phyloP scores from a whole-genome alignment of 2,888 invertebrate species.

The Epinotia nisella region DNA sequence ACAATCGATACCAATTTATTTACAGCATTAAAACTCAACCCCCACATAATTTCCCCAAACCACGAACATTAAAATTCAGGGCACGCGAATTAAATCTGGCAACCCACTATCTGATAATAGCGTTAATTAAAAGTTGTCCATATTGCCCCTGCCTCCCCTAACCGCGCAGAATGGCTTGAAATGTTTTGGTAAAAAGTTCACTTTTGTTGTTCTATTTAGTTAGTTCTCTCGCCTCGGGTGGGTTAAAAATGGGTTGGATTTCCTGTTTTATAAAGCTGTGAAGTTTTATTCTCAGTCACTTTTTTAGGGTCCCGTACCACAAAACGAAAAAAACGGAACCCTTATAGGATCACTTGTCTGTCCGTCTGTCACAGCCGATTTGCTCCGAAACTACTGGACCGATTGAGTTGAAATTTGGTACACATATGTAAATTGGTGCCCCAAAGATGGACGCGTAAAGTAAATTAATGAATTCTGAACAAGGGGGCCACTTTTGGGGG shows the following conservation, averaged over 20 bases:
- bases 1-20: slow-evolving; percentile 25
- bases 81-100: slow-evolving; percentile 55
- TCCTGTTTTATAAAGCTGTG: neutral
- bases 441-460: too few relatives aligned
- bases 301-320: too few relatives aligned
- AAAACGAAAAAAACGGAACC: too few relatives aligned
- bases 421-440: too few relatives aligned
- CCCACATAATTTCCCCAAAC: slow-evolving; percentile 15
- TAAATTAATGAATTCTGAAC: too few relatives aligned
- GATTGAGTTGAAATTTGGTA: too few relatives aligned
- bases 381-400: too few relatives aligned
- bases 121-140: slow-evolving; percentile 50
- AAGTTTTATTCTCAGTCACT: neutral
- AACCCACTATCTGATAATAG: slow-evolving; percentile 55
- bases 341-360: too few relatives aligned
- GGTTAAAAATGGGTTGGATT: neutral
- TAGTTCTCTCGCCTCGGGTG: neutral
- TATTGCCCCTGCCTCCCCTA: slow-evolving; percentile 32
- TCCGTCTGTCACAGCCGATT: too few relatives aligned
- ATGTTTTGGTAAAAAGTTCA: neutral
- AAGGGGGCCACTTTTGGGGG: too few relatives aligned
- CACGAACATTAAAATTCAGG: slow-evolving; percentile 46
- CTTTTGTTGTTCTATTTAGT: neutral
- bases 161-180: slow-evolving; percentile 30
- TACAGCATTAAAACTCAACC: neutral